Conservation (phyloP, 2,797 vertebrate species). For the Synaphobranchus kaupii region DNA sequence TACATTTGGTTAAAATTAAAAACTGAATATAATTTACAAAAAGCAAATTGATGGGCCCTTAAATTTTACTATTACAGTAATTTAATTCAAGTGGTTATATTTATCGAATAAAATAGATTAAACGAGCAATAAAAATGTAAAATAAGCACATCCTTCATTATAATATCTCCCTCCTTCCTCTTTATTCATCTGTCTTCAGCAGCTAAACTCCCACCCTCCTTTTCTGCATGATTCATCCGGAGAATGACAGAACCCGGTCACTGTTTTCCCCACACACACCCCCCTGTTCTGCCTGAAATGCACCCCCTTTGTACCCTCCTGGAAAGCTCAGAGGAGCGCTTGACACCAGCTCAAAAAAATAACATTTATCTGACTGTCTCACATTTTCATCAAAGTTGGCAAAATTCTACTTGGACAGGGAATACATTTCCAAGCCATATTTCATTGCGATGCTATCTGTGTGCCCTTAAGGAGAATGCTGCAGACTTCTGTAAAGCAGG, state of each 20-base stretch:
- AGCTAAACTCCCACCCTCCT: not conserved
- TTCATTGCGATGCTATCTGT: not conserved
- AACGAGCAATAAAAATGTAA: not conserved
- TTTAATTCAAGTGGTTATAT: not conserved
- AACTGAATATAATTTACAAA: not conserved
- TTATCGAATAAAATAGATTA: not conserved
- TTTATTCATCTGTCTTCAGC: not conserved
- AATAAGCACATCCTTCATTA: not conserved
- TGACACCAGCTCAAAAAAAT: not conserved
- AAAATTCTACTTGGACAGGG: not conserved
- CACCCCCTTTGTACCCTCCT: not conserved
- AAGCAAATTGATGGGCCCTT: not conserved
- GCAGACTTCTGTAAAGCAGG: not conserved
- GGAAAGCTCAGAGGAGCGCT: not conserved
- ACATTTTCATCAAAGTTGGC: constrained; percentile 2
- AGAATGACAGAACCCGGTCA: not conserved
- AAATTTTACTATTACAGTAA: not conserved
- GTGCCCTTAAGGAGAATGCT: not conserved
- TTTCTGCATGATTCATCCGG: not conserved
- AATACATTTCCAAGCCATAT: not conserved
- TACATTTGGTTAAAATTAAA: not conserved
- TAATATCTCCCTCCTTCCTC: not conserved
- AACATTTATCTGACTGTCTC: not conserved
- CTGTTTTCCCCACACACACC: not conserved
- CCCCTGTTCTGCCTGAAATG: not conserved